These are phyloP conservation scores for Lycodopsis pacificus DNA, from an alignment of 2,797 vertebrate genomes.

Conservation along the genomic window DNA sequence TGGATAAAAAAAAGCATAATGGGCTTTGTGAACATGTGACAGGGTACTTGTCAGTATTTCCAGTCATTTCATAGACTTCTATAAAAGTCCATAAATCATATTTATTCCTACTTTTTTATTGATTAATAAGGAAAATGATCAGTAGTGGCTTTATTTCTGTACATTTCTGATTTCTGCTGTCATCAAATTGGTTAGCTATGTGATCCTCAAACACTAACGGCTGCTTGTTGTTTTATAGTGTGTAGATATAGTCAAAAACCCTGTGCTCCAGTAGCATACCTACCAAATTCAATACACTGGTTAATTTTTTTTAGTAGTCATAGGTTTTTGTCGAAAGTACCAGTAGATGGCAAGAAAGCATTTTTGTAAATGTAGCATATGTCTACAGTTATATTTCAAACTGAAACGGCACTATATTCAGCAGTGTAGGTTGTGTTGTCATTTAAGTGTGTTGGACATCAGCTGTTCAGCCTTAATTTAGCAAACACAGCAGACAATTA, in stretches of 20 bases:
- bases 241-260: neutral
- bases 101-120: neutral
- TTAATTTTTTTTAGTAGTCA: neutral
- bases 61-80: neutral
- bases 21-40: neutral
- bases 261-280: neutral
- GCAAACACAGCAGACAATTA: conserved; percentile 35
- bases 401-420: neutral
- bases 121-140: neutral
- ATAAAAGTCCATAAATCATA: neutral
- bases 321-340: neutral
- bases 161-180: neutral
- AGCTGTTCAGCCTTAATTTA: conserved; percentile 19
- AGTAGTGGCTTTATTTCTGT: neutral
- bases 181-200: neutral
- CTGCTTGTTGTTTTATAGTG: neutral
- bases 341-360: neutral
- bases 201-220: neutral
- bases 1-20: neutral
- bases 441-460: neutral
- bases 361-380: neutral
- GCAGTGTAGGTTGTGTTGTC: neutral
- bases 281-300: neutral
- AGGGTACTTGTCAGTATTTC: neutral
- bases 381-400: neutral